Evolutionary conservation across 2,113 vertebrate species (phyloP), one percentile per base, ranked within the genome.

Genomic region (Promerops cafer): DNA sequence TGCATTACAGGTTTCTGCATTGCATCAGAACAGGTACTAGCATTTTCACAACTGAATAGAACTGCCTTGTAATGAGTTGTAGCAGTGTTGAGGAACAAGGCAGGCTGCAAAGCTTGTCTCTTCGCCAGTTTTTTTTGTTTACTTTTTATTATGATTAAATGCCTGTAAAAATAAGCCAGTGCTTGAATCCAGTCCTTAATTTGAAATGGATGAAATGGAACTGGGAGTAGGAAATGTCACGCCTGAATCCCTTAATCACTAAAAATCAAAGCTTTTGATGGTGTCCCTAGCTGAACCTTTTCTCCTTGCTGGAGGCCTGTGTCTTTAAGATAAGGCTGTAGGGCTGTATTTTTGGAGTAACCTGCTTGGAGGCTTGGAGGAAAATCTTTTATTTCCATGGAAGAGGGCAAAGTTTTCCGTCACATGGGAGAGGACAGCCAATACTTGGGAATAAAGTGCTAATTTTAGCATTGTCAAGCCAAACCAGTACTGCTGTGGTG

Each of bases 381-480:
- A 76, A 70, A 94, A 77, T 83, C 77, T 81, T 88, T 59, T 40
- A 4, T 85, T 97, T 95, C 66, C 15, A 23, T 61, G 59, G 60
- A 90, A 78, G 37, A 87, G 42, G 72, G 53, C 40, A 71, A 87
- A 93, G 50, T 69, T 39, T 93, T 94, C 52, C 59, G 72, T 80
- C 63, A 76, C 44, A 33, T 76, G 64, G 66, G 39, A 57, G 45
- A 88, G 30, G 50, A 78, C 64, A 92, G 77, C 11, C 78, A 65
- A 30, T 94, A 65, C 60, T 47, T 39, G 44, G 15, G 45, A 94
- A 63, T 77, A 44, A 94, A 74, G 57, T 19, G 10, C 78, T 94
- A 92, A 89, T 97, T 97, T 96, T 94, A 84, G 75, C 14, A 24
- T 45, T 87, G 69, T 91, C 85, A 81, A 88, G 56, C 63, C 86